These are phyloP conservation scores for Nezara viridula DNA, from an alignment of 2,888 invertebrate species.

Conservation along the genomic window DNA sequence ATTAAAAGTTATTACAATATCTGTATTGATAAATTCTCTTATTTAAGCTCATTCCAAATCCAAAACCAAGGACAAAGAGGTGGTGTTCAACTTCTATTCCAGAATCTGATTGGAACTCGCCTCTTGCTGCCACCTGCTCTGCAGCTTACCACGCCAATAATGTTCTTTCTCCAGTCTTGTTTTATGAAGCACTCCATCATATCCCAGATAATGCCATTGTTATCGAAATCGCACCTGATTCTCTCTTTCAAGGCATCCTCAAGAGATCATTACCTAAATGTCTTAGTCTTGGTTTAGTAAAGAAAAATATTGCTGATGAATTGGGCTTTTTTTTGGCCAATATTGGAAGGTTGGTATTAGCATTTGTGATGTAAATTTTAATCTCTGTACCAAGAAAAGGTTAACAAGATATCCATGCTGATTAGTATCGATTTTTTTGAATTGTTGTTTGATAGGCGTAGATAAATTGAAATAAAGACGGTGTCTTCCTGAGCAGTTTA, in stretches of 20 bases:
- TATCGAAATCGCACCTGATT: conserved; percentile 95
- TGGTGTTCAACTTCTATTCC: conserved; percentile 98
- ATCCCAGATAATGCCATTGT: conserved; percentile 91
- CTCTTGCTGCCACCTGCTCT: conserved; percentile 85
- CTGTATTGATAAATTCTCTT: not conserved
- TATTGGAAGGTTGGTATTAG: conserved; percentile 79
- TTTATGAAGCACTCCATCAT: conserved; percentile 72
- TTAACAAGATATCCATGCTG: too few species aligned
- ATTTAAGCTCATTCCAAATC: conserved; percentile 79
- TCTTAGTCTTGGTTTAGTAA: conserved; percentile 87
- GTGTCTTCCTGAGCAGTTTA: too few species aligned
- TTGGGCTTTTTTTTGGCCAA: conserved; percentile 74
- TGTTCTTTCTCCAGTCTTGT: conserved; percentile 89
- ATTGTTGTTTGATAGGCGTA: too few species aligned
- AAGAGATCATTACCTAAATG: conserved; percentile 84
- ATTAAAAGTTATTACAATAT: not conserved
- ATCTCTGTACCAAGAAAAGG: too few species aligned
- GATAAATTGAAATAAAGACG: too few species aligned
- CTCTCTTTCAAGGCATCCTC: conserved; percentile 92
- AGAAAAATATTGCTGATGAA: conserved; percentile 82
- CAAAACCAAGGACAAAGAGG: conserved; percentile 82
- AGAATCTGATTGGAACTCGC: conserved; percentile 83
- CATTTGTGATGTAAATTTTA: not conserved
- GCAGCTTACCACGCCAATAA: conserved; percentile 97
- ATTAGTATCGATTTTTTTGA: too few species aligned